Conservation (phyloP, 2,888 invertebrate species). For the Temnothorax rugatulus region DNA sequence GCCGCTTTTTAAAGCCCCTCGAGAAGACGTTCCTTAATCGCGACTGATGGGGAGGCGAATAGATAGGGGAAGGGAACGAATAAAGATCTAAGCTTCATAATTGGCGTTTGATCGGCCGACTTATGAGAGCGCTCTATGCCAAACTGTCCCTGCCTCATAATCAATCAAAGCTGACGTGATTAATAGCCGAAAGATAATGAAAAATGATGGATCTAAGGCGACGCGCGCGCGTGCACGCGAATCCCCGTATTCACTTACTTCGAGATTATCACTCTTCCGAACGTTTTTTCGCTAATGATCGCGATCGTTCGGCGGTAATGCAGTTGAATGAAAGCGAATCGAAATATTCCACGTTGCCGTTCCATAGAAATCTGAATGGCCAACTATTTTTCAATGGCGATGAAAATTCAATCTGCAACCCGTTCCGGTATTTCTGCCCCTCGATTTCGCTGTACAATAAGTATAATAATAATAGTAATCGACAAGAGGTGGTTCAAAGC, state of each 20-base stretch:
- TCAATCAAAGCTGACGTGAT: constrained; percentile 58
- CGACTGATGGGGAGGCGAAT: constrained; percentile 2
- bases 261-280: not conserved
- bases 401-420: not conserved
- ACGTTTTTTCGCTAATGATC: constrained; percentile 22
- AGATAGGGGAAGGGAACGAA: not conserved
- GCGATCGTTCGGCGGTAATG: not conserved
- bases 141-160: constrained; percentile 42
- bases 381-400: not conserved
- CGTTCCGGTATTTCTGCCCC: not conserved
- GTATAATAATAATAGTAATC: too few species aligned
- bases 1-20: constrained; percentile 7
- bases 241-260: not conserved
- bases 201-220: constrained; percentile 50
- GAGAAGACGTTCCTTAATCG: constrained; percentile 37
- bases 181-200: constrained; percentile 59
- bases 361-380: too few species aligned
- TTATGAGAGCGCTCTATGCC: constrained; percentile 46
- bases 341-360: not conserved
- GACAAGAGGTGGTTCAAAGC: too few species aligned
- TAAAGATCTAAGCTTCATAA: constrained; percentile 51
- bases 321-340: not conserved
- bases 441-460: not conserved
- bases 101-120: constrained; percentile 56
- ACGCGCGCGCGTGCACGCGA: constrained; percentile 1